Base-by-base conservation (phyloP, 2,113 vertebrate species). In the Lophura nycthemera region DNA sequence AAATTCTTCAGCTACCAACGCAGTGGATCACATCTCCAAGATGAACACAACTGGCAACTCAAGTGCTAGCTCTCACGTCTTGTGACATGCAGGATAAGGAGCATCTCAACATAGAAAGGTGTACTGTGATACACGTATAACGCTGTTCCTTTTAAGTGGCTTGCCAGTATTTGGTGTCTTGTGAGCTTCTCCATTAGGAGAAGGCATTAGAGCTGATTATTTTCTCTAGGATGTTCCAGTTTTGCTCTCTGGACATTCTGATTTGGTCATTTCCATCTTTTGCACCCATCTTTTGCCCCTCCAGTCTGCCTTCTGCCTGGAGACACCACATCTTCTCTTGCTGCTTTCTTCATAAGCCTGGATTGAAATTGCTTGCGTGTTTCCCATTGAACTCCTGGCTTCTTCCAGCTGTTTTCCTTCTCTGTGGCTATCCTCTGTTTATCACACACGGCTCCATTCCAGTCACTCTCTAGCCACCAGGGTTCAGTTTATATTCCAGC, bases 21-120 rank as follows among this genome's bases (percentile, higher is more conserved):
- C 29, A 20, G 38, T 6, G 38, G 50, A 56, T 8, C 63, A 32
- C 57, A 71, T 7, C 57, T 90, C 72, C 72, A 88, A 48, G 75
- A 59, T 30, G 65, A 69, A 81, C 12, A 50, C 14, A 43, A 13
- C 1, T 54, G n/a, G 24, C 42, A 92, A 54, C 10, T 54, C 45
- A 24, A 32, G 13, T 2, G 0, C 32, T 60, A 59, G 10, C 4
- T 74, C 65, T 88, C 59, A 34, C 3, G 1, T 43, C 43, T 63
- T 0, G 0, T 17, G 22, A 20, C 0, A 71, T 64, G 75, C 42
- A 75, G 60, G 21, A 86, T 29, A 20, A 72, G 0, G 8, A 76
- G 7, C 45, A 8, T 4, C 29, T 47, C 79, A 73, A 0, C 0
- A 0, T 0, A 30, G 40, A 27, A 75, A 48, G 5, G 22, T 61